phyloP scores from a whole-genome alignment of 2,113 vertebrate species.

The Hepsetus odoe region DNA sequence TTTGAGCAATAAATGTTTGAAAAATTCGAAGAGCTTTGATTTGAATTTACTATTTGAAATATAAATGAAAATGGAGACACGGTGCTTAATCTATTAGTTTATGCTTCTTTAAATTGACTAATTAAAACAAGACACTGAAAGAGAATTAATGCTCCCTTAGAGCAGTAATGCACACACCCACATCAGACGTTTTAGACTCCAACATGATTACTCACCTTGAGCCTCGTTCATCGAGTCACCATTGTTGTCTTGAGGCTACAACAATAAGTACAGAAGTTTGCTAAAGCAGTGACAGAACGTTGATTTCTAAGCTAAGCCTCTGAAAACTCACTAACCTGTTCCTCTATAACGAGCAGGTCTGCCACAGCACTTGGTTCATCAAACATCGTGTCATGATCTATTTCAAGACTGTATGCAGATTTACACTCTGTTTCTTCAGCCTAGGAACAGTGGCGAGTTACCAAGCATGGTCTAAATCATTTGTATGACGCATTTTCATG shows the following conservation, averaged over 20 bases:
- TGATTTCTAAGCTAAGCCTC: too few relatives aligned
- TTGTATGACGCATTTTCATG: background rate
- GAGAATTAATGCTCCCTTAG: too few relatives aligned
- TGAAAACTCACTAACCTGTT: conserved; percentile 19
- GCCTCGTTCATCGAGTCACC: background rate
- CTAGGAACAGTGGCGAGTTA: background rate
- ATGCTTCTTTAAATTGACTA: too few relatives aligned
- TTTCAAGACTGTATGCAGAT: too few relatives aligned
- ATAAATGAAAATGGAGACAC: too few relatives aligned
- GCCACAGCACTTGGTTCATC: background rate
- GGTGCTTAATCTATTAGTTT: too few relatives aligned
- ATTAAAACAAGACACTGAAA: too few relatives aligned
- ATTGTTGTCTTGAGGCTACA: conserved; percentile 13
- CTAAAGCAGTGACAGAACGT: background rate
- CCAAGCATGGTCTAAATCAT: background rate
- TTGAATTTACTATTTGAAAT: too few relatives aligned
- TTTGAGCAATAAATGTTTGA: too few relatives aligned
- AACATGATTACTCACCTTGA: conserved; percentile 26
- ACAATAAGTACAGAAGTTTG: background rate
- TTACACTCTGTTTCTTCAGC: background rate
- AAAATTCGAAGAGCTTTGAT: too few relatives aligned
- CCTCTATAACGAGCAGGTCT: background rate
- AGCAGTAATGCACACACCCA: too few relatives aligned
- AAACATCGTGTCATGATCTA: background rate
- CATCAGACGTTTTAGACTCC: too few relatives aligned